These are phyloP conservation scores for Xanthia icteritia DNA, from an alignment of 2,888 invertebrate species.

Conservation along the genomic window DNA sequence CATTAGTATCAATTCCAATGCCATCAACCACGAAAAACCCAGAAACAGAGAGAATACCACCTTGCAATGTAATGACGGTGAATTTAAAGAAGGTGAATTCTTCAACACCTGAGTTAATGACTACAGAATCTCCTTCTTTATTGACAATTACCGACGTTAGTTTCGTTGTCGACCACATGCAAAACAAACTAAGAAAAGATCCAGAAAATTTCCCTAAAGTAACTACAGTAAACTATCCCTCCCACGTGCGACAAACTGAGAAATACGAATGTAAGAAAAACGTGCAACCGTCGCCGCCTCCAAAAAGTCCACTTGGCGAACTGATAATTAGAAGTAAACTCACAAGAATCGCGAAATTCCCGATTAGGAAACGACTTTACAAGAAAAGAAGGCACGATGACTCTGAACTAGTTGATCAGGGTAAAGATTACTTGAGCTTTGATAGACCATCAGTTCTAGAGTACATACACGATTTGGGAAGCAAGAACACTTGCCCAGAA, in stretches of 20 bases:
- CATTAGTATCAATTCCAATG: background rate
- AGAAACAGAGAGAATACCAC: background rate
- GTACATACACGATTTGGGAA: background rate
- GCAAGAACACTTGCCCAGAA: background rate
- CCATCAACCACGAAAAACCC: background rate
- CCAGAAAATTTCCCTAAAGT: background rate
- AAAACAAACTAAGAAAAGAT: background rate
- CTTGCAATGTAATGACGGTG: conserved; percentile 36
- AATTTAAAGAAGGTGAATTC: conserved; percentile 35
- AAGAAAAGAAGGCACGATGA: background rate
- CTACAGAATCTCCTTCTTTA: background rate
- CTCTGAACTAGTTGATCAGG: background rate
- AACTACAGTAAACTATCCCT: background rate
- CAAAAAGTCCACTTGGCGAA: background rate
- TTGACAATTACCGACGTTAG: conserved; percentile 23
- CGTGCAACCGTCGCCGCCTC: rapidly evolving
- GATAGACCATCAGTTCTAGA: background rate
- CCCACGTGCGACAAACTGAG: background rate
- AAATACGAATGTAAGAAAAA: background rate
- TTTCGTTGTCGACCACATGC: background rate
- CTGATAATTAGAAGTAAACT: conserved; percentile 39
- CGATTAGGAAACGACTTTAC: conserved; percentile 9
- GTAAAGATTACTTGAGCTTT: background rate
- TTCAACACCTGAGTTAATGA: background rate
- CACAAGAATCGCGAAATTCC: conserved; percentile 48